Conservation (phyloP, 2,797 vertebrate genomes). For the Phoebastria nigripes region DNA sequence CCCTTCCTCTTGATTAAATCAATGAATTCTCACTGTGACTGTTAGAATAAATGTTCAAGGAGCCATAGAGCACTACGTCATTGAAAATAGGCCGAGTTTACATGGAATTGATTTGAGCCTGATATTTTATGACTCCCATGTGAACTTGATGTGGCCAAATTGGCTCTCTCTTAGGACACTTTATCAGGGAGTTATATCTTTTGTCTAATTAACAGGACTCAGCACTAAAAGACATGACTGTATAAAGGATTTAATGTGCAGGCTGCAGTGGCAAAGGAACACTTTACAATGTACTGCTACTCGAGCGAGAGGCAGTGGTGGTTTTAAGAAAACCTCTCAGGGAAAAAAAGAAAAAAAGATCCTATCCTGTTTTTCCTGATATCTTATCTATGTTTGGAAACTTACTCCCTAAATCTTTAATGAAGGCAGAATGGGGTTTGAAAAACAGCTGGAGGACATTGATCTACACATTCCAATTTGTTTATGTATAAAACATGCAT, state of each 20-base stretch:
- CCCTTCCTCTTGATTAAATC: slow-evolving; percentile 17
- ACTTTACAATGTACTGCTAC: neutral
- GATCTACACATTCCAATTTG: slow-evolving; percentile 74
- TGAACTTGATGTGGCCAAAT: slow-evolving; percentile 29
- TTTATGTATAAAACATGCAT: slow-evolving; percentile 74
- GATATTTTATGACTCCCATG: slow-evolving; percentile 4
- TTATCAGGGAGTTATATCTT: slow-evolving; percentile 38
- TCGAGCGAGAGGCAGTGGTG: neutral
- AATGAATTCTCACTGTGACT: slow-evolving; percentile 46
- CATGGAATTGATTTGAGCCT: slow-evolving; percentile 36
- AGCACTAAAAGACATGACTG: neutral
- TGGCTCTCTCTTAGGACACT: slow-evolving; percentile 38
- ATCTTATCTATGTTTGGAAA: slow-evolving; percentile 56
- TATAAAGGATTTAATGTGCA: slow-evolving; percentile 16
- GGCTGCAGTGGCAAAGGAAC: slow-evolving; percentile 13
- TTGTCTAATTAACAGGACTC: slow-evolving; percentile 54
- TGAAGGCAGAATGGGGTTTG: slow-evolving; percentile 57
- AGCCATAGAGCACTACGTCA: slow-evolving; percentile 2
- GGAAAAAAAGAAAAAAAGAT: neutral
- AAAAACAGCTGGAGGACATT: slow-evolving; percentile 75
- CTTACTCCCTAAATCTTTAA: slow-evolving; percentile 59
- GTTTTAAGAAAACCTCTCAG: slow-evolving; percentile 28
- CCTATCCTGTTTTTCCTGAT: slow-evolving; percentile 7
- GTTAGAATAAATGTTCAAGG: slow-evolving; percentile 38
- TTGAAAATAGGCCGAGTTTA: slow-evolving; percentile 38